Conservation (phyloP, 2,888 invertebrate genomes). For the Cephus nigrinus region DNA sequence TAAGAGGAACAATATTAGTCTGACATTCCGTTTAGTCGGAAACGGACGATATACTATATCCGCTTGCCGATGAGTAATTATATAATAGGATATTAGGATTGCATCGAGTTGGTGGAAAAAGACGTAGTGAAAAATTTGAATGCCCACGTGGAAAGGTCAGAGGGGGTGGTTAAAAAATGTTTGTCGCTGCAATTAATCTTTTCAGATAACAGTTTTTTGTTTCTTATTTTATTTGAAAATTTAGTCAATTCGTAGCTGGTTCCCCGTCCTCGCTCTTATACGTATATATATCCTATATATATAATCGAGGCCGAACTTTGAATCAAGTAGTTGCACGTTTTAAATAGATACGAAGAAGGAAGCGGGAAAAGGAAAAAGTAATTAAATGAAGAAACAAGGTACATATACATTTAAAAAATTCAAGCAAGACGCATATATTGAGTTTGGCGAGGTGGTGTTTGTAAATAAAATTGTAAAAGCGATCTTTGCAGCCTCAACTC, state of each 20-base stretch:
- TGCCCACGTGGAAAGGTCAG: not conserved
- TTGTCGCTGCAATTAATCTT: slow-evolving; percentile 19
- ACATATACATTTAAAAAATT: not conserved
- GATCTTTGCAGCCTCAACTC: slow-evolving; percentile 21
- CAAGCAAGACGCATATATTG: slow-evolving; percentile 16
- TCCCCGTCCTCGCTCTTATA: slow-evolving; percentile 17
- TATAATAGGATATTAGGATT: not conserved
- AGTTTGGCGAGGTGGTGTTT: slow-evolving; percentile 48
- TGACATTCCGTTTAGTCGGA: not conserved
- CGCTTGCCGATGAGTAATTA: not conserved
- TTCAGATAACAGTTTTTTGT: slow-evolving; percentile 14
- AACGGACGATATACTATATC: not conserved
- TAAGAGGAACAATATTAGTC: not conserved
- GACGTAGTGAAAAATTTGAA: not conserved
- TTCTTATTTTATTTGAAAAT: slow-evolving; percentile 24
- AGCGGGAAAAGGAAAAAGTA: not conserved
- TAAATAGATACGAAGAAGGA: slow-evolving; percentile 29
- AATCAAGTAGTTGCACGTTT: slow-evolving; percentile 33
- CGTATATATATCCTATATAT: slow-evolving; percentile 13
- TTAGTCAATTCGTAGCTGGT: slow-evolving; percentile 30
- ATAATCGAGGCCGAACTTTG: slow-evolving; percentile 28
- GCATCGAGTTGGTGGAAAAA: not conserved
- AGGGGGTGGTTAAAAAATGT: not conserved
- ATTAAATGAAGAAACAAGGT: not conserved
- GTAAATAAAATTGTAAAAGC: slow-evolving; percentile 55